These are phyloP conservation scores for Cryptosula pallasiana DNA, from an alignment of 2,888 invertebrate species.

Conservation along the genomic window DNA sequence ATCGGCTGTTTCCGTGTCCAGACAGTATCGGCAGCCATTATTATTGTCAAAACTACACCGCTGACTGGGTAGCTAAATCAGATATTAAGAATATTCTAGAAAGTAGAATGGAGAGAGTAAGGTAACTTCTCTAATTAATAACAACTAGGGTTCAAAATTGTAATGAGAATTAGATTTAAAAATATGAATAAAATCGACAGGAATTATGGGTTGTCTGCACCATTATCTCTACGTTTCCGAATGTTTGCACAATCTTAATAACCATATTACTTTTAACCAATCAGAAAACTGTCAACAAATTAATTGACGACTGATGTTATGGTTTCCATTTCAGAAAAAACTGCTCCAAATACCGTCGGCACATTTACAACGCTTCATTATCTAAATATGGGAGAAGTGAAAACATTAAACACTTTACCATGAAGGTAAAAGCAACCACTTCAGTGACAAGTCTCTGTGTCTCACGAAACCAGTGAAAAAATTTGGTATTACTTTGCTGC, in stretches of 20 bases:
- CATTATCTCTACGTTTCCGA: too few species aligned
- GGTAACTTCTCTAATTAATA: not conserved
- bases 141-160: too few species aligned
- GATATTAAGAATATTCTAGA: slow-evolving; percentile 1
- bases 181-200: too few species aligned
- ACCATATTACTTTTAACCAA: too few species aligned
- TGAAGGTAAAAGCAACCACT: too few species aligned
- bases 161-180: too few species aligned
- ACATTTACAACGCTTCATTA: slow-evolving; percentile 7
- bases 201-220: too few species aligned
- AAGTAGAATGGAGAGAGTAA: not conserved
- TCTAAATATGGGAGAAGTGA: not conserved
- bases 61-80: not conserved
- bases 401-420: not conserved
- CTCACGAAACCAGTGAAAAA: too few species aligned
- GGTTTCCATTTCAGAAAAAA: not conserved
- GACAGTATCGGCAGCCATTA: not conserved
- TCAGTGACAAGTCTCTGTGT: too few species aligned
- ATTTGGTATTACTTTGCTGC: not conserved
- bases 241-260: too few species aligned
- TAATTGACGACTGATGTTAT: not conserved
- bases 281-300: not conserved
- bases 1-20: not conserved
- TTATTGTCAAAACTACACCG: not conserved
- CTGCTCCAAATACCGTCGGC: not conserved